Base-by-base conservation (phyloP, 1,140 invertebrate species). In the Lordiphosa clarofinis region DNA sequence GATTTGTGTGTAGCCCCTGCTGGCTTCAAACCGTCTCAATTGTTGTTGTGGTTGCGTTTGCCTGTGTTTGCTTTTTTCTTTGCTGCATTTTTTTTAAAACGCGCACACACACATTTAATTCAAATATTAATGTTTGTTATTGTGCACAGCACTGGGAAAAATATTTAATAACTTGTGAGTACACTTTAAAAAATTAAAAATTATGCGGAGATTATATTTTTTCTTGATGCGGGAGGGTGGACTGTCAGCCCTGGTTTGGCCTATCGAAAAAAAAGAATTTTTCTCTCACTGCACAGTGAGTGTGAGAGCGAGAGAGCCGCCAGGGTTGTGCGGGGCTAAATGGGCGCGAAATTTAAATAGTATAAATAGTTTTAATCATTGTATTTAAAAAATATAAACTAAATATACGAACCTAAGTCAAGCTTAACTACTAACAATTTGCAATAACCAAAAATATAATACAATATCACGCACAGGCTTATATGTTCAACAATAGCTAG, bases 381-480 rank as follows among this genome's bases (percentile, higher is more conserved):
- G 43, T 4, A 33, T 46, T 43, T 43, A 28, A 12, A 44, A 12
- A 9, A 46, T 31, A 44, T 44, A 35, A 39, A 7, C n/a, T n/a
- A 52, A 38, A 12, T n/a, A 37, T 33, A 50, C 4, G 38, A 68
- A 72, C 69, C 69, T 72, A 69, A 69, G 37, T 46, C 65, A 56
- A 21, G 19, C 60, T 72, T 72, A 69, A 19, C 37, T 12, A 12
- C 33, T 58, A 71, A 36, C 8, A 48, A 42, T 39, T 58, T 68
- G 31, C 8, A 48, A 42, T 39, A 53, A 61, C 50, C 49, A 65
- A 59, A 50, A 56, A 42, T 4, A 48, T 28, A 33, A 42, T 33
- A 55, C 28, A 31, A 72, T 72, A 72, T 72, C 69, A 72, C 69
- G 59, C 69, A 69, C 56, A 59, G 19, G 69, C 65, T 72, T 47